Conservation (phyloP, 2,888 invertebrate genomes). For the Vanessa cardui region DNA sequence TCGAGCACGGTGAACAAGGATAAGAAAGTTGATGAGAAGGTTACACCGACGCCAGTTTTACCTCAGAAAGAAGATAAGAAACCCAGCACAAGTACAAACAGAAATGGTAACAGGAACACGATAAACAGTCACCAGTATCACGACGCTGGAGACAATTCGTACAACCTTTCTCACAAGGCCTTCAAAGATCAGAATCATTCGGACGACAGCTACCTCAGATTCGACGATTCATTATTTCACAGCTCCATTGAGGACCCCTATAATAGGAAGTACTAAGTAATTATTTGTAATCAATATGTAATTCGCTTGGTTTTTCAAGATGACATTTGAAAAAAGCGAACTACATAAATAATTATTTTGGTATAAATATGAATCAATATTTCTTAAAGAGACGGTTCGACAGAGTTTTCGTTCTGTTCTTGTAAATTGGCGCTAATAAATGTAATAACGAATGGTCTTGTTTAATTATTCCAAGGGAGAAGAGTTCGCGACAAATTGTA, state of each 20-base stretch:
- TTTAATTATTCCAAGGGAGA: slow-evolving; percentile 47
- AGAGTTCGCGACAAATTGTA: slow-evolving; percentile 77
- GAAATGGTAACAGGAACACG: slow-evolving; percentile 59
- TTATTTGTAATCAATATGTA: slow-evolving; percentile 15
- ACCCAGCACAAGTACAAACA: slow-evolving; percentile 37
- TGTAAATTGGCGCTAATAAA: slow-evolving; percentile 70
- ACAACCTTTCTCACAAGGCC: slow-evolving; percentile 62
- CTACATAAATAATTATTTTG: slow-evolving; percentile 16
- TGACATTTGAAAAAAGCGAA: slow-evolving; percentile 30
- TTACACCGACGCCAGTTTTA: slow-evolving; percentile 72
- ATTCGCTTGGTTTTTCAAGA: slow-evolving; percentile 28
- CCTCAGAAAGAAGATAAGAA: slow-evolving; percentile 71
- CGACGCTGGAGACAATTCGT: slow-evolving; percentile 60
- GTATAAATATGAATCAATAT: slow-evolving; percentile 17
- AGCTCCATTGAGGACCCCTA: slow-evolving; percentile 72
- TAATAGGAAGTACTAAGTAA: slow-evolving; percentile 69
- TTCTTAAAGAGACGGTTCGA: background rate
- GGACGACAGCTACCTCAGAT: slow-evolving; percentile 70
- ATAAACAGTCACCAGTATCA: slow-evolving; percentile 79
- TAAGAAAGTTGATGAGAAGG: slow-evolving; percentile 73
- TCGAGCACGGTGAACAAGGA: slow-evolving; percentile 70
- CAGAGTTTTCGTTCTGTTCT: slow-evolving; percentile 48
- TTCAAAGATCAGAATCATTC: slow-evolving; percentile 66
- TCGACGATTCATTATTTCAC: slow-evolving; percentile 73
- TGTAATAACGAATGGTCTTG: slow-evolving; percentile 64